These are phyloP conservation scores for Silurus meridionalis DNA, from an alignment of 2,113 vertebrate genomes.

Conservation along the genomic window DNA sequence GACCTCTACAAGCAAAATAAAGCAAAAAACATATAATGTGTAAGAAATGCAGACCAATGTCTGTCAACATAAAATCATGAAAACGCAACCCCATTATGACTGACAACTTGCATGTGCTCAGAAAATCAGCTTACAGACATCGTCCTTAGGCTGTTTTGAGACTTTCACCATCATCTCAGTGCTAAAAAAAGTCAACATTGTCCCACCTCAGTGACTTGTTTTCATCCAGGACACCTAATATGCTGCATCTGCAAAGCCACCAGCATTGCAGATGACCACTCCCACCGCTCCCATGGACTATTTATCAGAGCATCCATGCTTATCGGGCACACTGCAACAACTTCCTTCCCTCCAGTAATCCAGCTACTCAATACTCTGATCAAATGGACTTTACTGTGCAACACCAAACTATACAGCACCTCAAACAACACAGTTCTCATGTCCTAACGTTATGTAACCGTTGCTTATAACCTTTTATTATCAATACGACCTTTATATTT, in stretches of 20 bases:
- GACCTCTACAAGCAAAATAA: background rate
- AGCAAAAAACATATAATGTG: background rate
- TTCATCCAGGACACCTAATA: background rate
- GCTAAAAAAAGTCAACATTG: background rate
- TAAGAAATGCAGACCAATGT: background rate
- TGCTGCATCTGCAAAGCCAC: conserved; percentile 8
- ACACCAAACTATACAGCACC: background rate
- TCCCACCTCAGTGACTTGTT: background rate
- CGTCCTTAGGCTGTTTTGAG: background rate
- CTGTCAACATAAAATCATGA: background rate
- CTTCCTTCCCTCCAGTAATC: background rate
- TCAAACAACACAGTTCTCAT: background rate
- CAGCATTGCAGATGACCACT: background rate
- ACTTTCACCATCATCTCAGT: background rate
- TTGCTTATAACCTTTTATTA: background rate
- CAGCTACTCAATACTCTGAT: background rate
- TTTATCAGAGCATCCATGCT: background rate
- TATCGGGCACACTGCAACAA: background rate
- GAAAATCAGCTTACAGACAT: background rate
- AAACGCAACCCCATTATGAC: background rate
- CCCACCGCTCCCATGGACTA: background rate
- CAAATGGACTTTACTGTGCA: background rate
- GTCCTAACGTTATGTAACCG: background rate
- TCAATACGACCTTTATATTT: background rate
- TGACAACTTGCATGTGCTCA: background rate